Conservation (phyloP, 2,113 vertebrate species). For the Lichenostomus cassidix region DNA sequence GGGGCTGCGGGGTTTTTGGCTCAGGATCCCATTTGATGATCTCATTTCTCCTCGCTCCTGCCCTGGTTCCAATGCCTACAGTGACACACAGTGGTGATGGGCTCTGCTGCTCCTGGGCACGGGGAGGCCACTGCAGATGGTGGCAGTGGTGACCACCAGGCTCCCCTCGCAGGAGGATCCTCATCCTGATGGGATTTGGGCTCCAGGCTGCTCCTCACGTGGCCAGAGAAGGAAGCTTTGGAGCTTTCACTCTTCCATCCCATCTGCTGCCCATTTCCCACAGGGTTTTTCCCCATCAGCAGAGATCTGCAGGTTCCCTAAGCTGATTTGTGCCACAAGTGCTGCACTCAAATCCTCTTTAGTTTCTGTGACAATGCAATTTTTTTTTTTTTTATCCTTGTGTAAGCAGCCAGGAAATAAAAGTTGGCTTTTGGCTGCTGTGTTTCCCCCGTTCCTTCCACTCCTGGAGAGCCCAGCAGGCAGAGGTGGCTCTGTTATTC, state of each 20-base stretch:
- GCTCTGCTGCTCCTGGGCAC: background rate
- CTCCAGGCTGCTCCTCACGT: background rate
- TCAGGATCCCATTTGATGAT: no score
- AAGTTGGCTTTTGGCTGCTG: background rate
- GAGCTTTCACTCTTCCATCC: background rate
- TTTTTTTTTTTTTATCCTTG: background rate
- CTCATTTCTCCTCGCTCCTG: no score
- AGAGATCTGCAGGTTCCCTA: background rate
- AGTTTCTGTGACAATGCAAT: slow-evolving; percentile 1
- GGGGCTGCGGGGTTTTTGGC: no score
- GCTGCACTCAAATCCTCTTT: background rate
- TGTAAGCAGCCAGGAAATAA: background rate
- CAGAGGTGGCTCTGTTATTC: background rate
- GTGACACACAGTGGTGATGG: slow-evolving; percentile 68
- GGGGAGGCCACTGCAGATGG: background rate
- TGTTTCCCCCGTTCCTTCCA: background rate
- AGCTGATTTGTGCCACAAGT: slow-evolving; percentile 35
- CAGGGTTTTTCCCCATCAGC: background rate
- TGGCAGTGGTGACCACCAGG: background rate
- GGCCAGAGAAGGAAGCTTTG: background rate
- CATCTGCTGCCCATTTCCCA: background rate
- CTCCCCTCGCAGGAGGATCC: background rate
- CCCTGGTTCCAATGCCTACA: slow-evolving; percentile 54
- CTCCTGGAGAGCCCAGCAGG: background rate
- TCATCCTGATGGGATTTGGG: background rate